Evolutionary conservation across 2,113 vertebrate genomes (phyloP), one percentile per base, ranked within the genome.

Genomic region (Laterallus jamaicensis): DNA sequence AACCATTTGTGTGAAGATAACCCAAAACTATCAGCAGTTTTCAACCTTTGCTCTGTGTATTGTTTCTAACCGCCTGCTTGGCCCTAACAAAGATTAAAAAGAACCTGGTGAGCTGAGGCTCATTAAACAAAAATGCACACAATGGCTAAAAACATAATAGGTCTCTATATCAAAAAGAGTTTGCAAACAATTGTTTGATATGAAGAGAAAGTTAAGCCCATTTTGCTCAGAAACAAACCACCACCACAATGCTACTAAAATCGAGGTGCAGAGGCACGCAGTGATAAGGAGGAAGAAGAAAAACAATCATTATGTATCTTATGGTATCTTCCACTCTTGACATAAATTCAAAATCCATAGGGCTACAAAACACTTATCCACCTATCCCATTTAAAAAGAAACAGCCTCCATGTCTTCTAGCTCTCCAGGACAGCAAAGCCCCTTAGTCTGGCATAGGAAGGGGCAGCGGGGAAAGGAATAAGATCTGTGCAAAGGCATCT

Each of bases 401-500:
- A 64, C 0, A 42, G 63, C 40, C 21, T 60, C 5, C 28, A 2
- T 9, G 63, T 88, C 83, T 89, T 62, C 86, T 16, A 83, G 68
- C 55, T 86, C 32, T 15, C 31, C 44, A 42, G 20, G 40, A 64
- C 2, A 76, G 39, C 74, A 66, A 74, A 92, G 37, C 56, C 44
- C 75, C 42, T 55, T 39, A 26, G 32, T 39, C 84, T 31, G 44
- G 29, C 67, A 50, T 1, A 55, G 39, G 20, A 47, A 86, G 49
- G 20, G 49, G 49, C 3, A 25, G 35, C 56, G 37, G 29, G 6
- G 9, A 60, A 6, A 21, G 80, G 52, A 86, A 26, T 29, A 79
- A 93, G 71, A 88, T 77, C 80, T 59, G 66, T 63, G 58, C 87
- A 63, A 71, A 97, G 86, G 82, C 93, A 75, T 74, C 77, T 96